A percentile compares a stretch with the other conserved stretches of the same genome.
These are phyloP conservation scores for Anoplophora glabripennis DNA, from an alignment of 1,140 invertebrate genomes.

Conservation along the genomic window DNA sequence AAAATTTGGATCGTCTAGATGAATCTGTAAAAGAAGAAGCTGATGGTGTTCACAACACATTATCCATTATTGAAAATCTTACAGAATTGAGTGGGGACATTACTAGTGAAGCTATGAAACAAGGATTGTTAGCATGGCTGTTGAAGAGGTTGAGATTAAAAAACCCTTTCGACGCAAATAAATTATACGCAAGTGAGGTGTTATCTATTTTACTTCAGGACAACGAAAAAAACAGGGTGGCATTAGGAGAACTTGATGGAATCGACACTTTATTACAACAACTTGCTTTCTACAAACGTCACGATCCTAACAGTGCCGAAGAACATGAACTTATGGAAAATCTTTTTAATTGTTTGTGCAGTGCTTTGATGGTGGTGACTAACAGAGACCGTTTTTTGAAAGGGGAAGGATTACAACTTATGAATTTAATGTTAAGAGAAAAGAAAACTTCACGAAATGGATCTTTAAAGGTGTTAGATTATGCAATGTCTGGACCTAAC, in stretches of 20 bases:
- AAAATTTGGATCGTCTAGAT: slow-evolving; percentile 91
- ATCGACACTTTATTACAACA: slow-evolving; percentile 96
- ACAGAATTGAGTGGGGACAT: slow-evolving; percentile 88
- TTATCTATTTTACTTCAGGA: slow-evolving; percentile 93
- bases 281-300: slow-evolving; percentile 90
- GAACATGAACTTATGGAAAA: slow-evolving; percentile 99
- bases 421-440: slow-evolving; percentile 96
- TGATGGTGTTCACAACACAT: slow-evolving; percentile 94
- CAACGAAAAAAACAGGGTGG: slow-evolving; percentile 74
- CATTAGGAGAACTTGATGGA: slow-evolving; percentile 89
- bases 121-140: slow-evolving; percentile 91
- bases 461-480: slow-evolving; percentile 94
- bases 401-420: slow-evolving; percentile 93
- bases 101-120: slow-evolving; percentile 77
- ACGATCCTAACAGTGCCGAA: slow-evolving; percentile 86
- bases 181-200: slow-evolving; percentile 94
- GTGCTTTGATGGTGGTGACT: slow-evolving; percentile 78
- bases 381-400: slow-evolving; percentile 92
- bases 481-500: slow-evolving; percentile 90
- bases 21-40: slow-evolving; percentile 92
- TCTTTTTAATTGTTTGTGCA: slow-evolving; percentile 94
- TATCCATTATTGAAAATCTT: slow-evolving; percentile 82
- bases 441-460: slow-evolving; percentile 96
- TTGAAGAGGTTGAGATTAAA: slow-evolving; percentile 81
- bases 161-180: slow-evolving; percentile 92